These are phyloP conservation scores for Heteromurus nitidus DNA, from an alignment of 2,888 invertebrate genomes.

Conservation along the genomic window DNA sequence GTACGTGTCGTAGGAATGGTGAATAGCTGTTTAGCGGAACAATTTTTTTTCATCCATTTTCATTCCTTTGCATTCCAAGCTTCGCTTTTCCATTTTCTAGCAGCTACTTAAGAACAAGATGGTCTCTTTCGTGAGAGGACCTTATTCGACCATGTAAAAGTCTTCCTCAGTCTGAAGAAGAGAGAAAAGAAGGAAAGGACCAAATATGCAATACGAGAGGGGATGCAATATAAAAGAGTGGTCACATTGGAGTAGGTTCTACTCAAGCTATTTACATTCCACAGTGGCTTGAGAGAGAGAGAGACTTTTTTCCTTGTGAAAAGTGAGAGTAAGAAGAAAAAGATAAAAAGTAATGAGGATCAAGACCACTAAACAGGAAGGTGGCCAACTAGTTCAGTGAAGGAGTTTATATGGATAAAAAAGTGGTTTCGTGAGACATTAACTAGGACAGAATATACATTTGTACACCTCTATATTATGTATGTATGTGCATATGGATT, in stretches of 20 bases:
- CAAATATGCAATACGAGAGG: conserved; percentile 6
- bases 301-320: conserved; percentile 36
- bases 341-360: conserved; percentile 57
- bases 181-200: neutral
- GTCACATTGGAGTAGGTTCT: conserved; percentile 39
- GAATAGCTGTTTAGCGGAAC: conserved; percentile 45
- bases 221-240: conserved; percentile 39
- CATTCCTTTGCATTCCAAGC: conserved; percentile 32
- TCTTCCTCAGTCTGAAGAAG: neutral
- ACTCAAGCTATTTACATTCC: conserved; percentile 50
- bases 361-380: conserved; percentile 57
- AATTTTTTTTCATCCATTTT: conserved; percentile 48
- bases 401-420: conserved; percentile 33
- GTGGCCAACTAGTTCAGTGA: conserved; percentile 43
- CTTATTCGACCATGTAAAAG: neutral
- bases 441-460: conserved; percentile 12
- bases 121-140: conserved; percentile 17
- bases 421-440: conserved; percentile 31
- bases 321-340: conserved; percentile 32
- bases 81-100: conserved; percentile 33
- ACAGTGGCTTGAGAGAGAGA: conserved; percentile 49
- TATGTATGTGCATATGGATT: neutral
- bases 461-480: neutral
- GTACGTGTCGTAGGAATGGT: conserved; percentile 21
- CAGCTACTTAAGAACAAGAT: conserved; percentile 29